These are phyloP conservation scores for Semotilus atromaculatus DNA, from an alignment of 2,797 vertebrate genomes.

Conservation along the genomic window DNA sequence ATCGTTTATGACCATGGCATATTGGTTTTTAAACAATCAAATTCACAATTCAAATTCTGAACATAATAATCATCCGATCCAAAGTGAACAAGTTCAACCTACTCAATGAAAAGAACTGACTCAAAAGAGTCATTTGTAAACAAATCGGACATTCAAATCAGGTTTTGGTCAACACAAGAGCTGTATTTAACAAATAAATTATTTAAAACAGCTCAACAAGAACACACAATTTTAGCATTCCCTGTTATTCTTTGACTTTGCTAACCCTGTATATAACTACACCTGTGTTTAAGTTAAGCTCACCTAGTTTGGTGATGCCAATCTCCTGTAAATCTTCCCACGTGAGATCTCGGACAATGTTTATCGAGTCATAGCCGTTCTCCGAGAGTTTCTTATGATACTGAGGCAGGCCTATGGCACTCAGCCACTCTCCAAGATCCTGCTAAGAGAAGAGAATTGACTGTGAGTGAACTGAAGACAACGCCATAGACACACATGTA, in stretches of 20 bases:
- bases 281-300: constrained; percentile 36
- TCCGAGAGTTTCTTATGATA: constrained; percentile 91
- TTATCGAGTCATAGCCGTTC: constrained; percentile 94
- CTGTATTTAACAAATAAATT: not conserved
- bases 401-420: constrained; percentile 88
- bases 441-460: constrained; percentile 69
- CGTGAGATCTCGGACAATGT: constrained; percentile 89
- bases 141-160: not conserved
- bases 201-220: too few species aligned
- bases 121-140: not conserved
- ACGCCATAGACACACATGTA: not conserved
- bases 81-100: not conserved
- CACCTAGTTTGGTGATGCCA: constrained; percentile 93
- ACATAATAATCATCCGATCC: not conserved
- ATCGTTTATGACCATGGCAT: too few species aligned
- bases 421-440: constrained; percentile 93
- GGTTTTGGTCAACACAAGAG: not conserved
- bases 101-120: not conserved
- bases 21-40: too few species aligned
- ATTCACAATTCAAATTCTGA: too few species aligned
- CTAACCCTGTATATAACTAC: not conserved
- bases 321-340: constrained; percentile 98
- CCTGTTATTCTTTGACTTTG: not conserved
- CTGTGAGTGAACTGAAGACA: not conserved
- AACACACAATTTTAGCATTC: not conserved